phyloP scores from a whole-genome alignment of 2,113 vertebrate species.

The Eulemur rufifrons region DNA sequence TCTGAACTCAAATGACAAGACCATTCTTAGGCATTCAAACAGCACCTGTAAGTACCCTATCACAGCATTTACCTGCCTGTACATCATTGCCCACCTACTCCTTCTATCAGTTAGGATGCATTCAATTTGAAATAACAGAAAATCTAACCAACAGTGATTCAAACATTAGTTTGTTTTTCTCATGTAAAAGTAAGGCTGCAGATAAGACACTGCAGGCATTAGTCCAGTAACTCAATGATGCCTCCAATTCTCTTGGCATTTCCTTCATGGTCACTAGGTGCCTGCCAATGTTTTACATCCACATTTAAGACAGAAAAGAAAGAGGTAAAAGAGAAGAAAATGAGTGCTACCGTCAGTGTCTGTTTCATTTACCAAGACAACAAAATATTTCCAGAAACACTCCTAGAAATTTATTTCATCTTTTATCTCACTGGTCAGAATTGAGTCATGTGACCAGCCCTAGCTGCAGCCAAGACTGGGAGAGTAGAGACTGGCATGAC shows the following conservation, averaged over 20 bases:
- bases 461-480: background rate
- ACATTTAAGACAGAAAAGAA: background rate
- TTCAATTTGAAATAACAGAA: background rate
- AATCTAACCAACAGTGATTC: background rate
- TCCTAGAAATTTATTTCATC: background rate
- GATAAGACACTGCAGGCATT: background rate
- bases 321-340: background rate
- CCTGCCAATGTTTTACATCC: background rate
- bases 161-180: constrained; percentile 18
- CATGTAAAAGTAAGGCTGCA: background rate
- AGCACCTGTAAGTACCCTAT: background rate
- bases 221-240: background rate
- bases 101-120: background rate
- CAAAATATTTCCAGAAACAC: background rate
- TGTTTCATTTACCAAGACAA: background rate
- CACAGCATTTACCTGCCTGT: background rate
- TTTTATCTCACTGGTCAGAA: background rate
- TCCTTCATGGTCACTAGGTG: background rate
- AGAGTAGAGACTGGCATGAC: background rate
- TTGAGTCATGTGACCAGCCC: background rate
- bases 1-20: background rate
- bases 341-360: background rate
- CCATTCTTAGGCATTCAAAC: background rate
- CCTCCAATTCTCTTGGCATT: background rate
- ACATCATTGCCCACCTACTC: background rate